phyloP scores from a whole-genome alignment of 2,113 vertebrate genomes.

The Ia io region DNA sequence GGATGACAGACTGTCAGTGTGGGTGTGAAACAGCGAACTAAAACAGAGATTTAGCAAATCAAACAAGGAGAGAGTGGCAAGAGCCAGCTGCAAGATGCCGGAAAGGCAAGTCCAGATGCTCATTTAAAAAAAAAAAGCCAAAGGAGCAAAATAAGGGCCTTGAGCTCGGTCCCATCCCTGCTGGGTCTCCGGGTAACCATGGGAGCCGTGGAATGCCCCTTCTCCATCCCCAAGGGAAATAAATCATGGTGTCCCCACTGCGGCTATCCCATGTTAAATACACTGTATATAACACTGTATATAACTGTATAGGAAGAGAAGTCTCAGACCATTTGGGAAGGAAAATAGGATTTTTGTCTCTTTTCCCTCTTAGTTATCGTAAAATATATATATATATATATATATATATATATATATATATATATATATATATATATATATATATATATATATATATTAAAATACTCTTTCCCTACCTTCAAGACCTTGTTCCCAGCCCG shows the following conservation, averaged over 20 bases:
- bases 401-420: too few species aligned
- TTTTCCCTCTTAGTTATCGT: background rate
- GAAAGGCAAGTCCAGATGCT: background rate
- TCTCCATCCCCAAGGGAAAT: background rate
- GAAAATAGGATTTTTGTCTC: background rate
- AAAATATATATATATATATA: too few species aligned
- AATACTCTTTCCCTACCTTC: background rate
- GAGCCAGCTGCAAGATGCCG: constrained; percentile 19
- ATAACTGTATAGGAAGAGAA: background rate
- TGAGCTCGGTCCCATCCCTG: background rate
- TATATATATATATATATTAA: too few species aligned
- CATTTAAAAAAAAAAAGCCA: background rate
- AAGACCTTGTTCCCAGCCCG: background rate
- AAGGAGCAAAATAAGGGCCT: too few species aligned
- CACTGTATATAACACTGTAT: too few species aligned
- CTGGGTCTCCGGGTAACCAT: rapidly evolving
- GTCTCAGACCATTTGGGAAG: background rate
- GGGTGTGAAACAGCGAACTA: constrained; percentile 51
- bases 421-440: too few species aligned
- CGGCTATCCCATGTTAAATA: background rate
- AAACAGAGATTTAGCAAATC: constrained; percentile 63
- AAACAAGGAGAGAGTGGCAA: constrained; percentile 48
- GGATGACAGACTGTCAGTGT: constrained; percentile 17
- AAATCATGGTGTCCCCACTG: rapidly evolving
- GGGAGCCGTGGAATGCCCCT: background rate